Conservation (phyloP, 2,113 vertebrate species). For the Hippocampus comes region DNA sequence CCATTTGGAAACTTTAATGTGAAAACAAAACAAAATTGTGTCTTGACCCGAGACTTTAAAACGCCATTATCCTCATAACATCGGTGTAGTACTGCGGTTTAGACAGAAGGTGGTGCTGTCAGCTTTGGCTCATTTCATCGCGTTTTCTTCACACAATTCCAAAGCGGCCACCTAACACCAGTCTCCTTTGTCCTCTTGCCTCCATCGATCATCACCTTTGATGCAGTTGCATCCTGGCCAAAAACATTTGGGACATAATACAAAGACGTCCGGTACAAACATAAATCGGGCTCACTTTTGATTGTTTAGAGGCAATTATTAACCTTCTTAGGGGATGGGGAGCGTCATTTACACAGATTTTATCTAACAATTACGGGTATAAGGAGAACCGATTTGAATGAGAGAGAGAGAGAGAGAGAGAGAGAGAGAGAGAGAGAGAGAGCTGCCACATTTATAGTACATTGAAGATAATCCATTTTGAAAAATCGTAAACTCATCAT, state of each 20-base stretch:
- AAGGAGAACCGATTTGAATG: too few species aligned
- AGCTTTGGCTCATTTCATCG: slow-evolving; percentile 54
- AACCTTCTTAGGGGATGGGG: neutral
- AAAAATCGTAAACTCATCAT: too few species aligned
- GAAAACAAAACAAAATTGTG: too few species aligned
- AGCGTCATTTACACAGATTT: neutral
- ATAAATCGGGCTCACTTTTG: neutral
- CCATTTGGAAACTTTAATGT: neutral
- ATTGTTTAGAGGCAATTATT: neutral
- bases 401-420: too few species aligned
- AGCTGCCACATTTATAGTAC: too few species aligned
- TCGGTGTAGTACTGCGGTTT: slow-evolving; percentile 55
- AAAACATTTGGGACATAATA: neutral
- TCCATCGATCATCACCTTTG: slow-evolving; percentile 51
- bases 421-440: too few species aligned
- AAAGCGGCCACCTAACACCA: slow-evolving; percentile 58
- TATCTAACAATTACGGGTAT: neutral
- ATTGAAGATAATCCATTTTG: too few species aligned
- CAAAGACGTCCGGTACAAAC: neutral
- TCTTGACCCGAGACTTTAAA: too few species aligned
- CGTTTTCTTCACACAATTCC: slow-evolving; percentile 34
- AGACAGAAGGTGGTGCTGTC: slow-evolving; percentile 74
- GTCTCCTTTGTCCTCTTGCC: slow-evolving; percentile 69
- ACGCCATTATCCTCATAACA: neutral
- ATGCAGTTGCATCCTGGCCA: neutral